phyloP scores from a whole-genome alignment of 2,888 invertebrate species.

The Cheilosia impressa region DNA sequence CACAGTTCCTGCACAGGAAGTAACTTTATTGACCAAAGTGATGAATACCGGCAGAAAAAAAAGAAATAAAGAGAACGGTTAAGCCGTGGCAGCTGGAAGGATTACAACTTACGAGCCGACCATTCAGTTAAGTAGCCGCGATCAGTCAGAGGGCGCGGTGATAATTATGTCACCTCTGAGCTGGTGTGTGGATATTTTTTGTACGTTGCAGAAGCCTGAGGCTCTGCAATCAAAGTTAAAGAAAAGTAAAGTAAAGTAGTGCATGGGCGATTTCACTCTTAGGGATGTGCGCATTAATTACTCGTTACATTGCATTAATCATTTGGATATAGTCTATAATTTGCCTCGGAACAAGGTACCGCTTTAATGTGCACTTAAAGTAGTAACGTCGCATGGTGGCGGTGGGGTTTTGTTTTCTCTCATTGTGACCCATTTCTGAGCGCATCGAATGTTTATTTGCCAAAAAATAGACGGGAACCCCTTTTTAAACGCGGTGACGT shows the following conservation, averaged over 20 bases:
- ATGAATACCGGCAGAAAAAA: slow-evolving; percentile 11
- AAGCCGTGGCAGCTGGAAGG: slow-evolving; percentile 60
- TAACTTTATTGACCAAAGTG: slow-evolving; percentile 57
- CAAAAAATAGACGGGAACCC: slow-evolving; percentile 12
- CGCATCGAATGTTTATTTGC: not conserved
- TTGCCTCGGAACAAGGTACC: slow-evolving; percentile 30
- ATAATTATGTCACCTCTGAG: slow-evolving; percentile 71
- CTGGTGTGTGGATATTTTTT: slow-evolving; percentile 39
- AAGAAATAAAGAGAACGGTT: slow-evolving; percentile 34
- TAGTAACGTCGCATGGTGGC: not conserved
- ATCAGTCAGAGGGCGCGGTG: slow-evolving; percentile 61
- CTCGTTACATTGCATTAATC: slow-evolving; percentile 69
- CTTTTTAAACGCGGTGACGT: slow-evolving; percentile 32
- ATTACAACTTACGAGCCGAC: slow-evolving; percentile 32
- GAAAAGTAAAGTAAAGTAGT: slow-evolving; percentile 44
- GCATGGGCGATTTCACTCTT: slow-evolving; percentile 55
- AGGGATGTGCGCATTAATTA: slow-evolving; percentile 66
- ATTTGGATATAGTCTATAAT: slow-evolving; percentile 51
- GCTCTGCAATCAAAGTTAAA: slow-evolving; percentile 58
- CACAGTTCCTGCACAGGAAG: slow-evolving; percentile 64
- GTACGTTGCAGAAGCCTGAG: slow-evolving; percentile 15
- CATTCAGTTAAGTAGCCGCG: slow-evolving; percentile 55
- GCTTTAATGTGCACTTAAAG: slow-evolving; percentile 48
- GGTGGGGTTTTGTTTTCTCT: not conserved
- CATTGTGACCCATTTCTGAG: slow-evolving; percentile 54